Conservation (phyloP, 2,113 vertebrate species). For the Echinops telfairi region DNA sequence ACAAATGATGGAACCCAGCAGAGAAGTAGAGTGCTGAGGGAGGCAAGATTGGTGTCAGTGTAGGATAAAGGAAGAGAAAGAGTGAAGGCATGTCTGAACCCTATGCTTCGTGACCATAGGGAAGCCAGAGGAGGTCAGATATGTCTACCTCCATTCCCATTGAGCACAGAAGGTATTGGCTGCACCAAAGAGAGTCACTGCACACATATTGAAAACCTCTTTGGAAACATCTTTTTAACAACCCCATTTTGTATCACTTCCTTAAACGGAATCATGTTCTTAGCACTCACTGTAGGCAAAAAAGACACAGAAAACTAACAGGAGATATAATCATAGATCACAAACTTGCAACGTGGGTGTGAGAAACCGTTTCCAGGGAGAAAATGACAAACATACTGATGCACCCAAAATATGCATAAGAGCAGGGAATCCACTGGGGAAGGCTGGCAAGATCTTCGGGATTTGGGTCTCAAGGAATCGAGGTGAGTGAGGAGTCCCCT, state of each 20-base stretch:
- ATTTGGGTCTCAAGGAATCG: slow-evolving; percentile 75
- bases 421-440: slow-evolving; percentile 72
- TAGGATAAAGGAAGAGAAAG: too few species aligned
- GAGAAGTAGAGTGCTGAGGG: too few species aligned
- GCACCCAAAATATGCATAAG: slow-evolving; percentile 74
- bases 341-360: slow-evolving; percentile 78
- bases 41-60: too few species aligned
- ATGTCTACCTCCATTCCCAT: too few species aligned
- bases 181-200: not conserved
- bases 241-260: slow-evolving; percentile 54
- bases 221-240: slow-evolving; percentile 41
- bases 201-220: not conserved
- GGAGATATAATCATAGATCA: slow-evolving; percentile 70
- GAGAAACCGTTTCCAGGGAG: slow-evolving; percentile 81
- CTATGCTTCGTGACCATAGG: too few species aligned
- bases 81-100: too few species aligned
- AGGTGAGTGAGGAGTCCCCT: slow-evolving; percentile 72
- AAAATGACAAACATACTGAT: slow-evolving; percentile 78
- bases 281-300: slow-evolving; percentile 61
- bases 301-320: slow-evolving; percentile 68
- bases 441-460: slow-evolving; percentile 64
- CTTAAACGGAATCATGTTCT: slow-evolving; percentile 72
- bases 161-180: not conserved
- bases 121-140: too few species aligned
- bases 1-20: too few species aligned